Percentiles rank a stretch among this genome's conserved stretches.
Evolutionary conservation across 2,888 invertebrate genomes (phyloP).

Genomic region (Patella caerulea): DNA sequence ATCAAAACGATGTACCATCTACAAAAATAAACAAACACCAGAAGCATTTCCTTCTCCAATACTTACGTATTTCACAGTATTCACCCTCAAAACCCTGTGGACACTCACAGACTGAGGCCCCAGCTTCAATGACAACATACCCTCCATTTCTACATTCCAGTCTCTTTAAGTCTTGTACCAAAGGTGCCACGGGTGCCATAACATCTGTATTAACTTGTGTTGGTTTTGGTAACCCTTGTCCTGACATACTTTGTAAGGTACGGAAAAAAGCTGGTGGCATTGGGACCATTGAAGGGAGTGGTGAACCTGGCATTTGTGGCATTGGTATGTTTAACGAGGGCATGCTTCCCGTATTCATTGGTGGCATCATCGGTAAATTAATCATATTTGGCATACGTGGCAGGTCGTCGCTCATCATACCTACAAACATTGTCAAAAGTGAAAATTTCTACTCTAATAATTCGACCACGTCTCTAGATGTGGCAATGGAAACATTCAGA

Average conservation of each 20-base stretch:
- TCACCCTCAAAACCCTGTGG: constrained; percentile 16
- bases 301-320: background rate
- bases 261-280: background rate
- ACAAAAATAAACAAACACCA: constrained; percentile 1
- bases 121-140: background rate
- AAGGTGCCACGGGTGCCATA: background rate
- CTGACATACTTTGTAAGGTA: background rate
- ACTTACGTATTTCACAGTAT: constrained; percentile 25
- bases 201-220: background rate
- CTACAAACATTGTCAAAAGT: too few species aligned
- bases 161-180: background rate
- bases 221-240: background rate
- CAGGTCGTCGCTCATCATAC: too few species aligned
- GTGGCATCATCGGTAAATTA: background rate
- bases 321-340: too few species aligned
- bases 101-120: constrained; percentile 14
- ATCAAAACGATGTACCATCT: background rate
- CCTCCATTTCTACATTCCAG: constrained; percentile 19
- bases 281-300: background rate
- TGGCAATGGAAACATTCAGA: too few species aligned
- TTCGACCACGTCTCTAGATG: too few species aligned
- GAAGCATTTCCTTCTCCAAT: background rate
- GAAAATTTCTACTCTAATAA: too few species aligned
- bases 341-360: background rate
- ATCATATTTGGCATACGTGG: background rate